Conservation (phyloP, 2,797 vertebrate species). For the Platalea minor region DNA sequence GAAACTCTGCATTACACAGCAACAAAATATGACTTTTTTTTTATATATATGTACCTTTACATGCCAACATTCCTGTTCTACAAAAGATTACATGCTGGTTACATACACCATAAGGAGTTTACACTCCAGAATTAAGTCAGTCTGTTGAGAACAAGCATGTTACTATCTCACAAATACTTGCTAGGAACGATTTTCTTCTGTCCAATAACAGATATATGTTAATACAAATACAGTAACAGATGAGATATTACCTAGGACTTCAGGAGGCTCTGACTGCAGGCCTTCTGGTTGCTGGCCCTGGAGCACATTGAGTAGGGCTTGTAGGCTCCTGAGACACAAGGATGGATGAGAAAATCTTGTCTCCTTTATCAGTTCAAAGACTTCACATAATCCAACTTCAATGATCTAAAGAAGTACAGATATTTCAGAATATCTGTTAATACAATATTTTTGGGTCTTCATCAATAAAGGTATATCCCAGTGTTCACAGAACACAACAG, state of each 20-base stretch:
- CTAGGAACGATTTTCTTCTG: not conserved
- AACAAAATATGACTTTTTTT: not conserved
- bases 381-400: slow-evolving; percentile 96
- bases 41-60: not conserved
- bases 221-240: not conserved
- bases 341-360: slow-evolving; percentile 96
- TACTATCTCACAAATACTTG: not conserved
- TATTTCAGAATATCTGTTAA: not conserved
- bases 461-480: not conserved
- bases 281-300: slow-evolving; percentile 98
- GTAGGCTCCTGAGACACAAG: slow-evolving; percentile 94
- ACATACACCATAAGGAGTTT: not conserved
- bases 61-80: not conserved
- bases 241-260: slow-evolving; percentile 88
- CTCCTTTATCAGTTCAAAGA: slow-evolving; percentile 98
- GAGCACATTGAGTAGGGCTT: slow-evolving; percentile 95
- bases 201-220: not conserved
- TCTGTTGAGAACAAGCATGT: not conserved
- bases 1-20: not conserved
- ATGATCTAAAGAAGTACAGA: slow-evolving; percentile 72
- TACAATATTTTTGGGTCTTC: not conserved
- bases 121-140: not conserved
- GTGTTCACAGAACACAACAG: not conserved
- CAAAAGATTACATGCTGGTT: not conserved
- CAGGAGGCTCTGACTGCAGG: slow-evolving; percentile 95